These are phyloP conservation scores for Andricus grossulariae DNA, from an alignment of 1,140 invertebrate species.

Conservation along the genomic window DNA sequence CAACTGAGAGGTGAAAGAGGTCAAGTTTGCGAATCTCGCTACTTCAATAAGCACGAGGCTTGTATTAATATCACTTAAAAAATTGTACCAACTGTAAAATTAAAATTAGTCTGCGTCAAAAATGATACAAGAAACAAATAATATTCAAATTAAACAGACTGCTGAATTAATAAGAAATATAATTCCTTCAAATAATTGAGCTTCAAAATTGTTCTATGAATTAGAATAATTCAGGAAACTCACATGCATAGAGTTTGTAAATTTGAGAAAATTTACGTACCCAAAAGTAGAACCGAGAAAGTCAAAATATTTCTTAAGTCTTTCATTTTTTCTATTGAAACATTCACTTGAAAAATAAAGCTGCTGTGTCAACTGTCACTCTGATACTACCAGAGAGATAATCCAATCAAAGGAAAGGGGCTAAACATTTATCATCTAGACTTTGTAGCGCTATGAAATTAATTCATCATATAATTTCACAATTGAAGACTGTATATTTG, in stretches of 20 bases:
- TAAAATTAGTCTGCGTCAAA: no score
- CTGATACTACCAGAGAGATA: slow-evolving; percentile 1
- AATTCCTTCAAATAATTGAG: no score
- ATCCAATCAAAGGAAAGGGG: slow-evolving; percentile 1
- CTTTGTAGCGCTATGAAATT: no score
- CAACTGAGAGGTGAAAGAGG: background rate
- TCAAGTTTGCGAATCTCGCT: background rate
- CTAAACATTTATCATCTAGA: background rate
- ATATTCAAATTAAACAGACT: no score
- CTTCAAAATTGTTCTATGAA: no score
- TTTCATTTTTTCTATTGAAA: background rate
- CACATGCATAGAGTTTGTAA: no score
- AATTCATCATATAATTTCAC: no score
- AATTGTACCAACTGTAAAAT: no score
- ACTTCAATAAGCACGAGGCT: background rate
- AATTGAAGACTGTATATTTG: no score
- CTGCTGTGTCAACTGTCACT: background rate
- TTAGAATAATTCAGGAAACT: no score
- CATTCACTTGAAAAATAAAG: background rate
- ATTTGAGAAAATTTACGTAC: background rate
- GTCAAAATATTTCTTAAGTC: background rate
- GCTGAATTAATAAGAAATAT: no score
- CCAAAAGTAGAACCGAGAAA: background rate
- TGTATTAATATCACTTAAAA: background rate
- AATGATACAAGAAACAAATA: no score